A percentile compares a stretch with the other conserved stretches of the same genome.
These are phyloP conservation scores for Hippopotamus amphibius DNA, from an alignment of 2,113 vertebrate species.

Conservation along the genomic window DNA sequence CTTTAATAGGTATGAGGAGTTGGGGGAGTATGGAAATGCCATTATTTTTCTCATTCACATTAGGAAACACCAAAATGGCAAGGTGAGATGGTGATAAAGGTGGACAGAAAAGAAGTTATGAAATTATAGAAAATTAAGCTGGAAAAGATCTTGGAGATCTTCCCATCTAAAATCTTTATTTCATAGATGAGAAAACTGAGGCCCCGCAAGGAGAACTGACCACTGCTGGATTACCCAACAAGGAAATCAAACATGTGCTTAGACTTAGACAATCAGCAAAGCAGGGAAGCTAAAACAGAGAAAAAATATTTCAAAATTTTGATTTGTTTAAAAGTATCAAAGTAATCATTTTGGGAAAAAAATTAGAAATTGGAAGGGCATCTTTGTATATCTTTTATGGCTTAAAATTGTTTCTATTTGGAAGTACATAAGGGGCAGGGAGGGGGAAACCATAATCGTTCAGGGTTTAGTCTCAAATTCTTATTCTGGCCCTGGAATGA, in stretches of 20 bases:
- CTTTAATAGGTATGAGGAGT: neutral
- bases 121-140: neutral
- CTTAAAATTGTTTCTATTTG: neutral
- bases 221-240: neutral
- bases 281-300: neutral
- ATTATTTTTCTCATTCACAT: conserved; percentile 21
- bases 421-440: neutral
- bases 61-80: conserved; percentile 35
- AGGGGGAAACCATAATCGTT: neutral
- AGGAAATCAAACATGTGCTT: neutral
- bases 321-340: neutral
- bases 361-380: neutral
- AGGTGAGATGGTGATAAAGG: neutral
- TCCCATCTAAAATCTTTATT: neutral
- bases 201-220: neutral
- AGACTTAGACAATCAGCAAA: neutral
- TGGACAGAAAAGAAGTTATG: neutral
- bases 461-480: neutral
- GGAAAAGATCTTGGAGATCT: neutral
- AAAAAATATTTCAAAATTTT: neutral
- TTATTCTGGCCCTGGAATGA: neutral
- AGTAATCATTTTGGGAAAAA: neutral
- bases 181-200: neutral
- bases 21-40: neutral
- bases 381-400: neutral